Conservation (phyloP, 1,140 invertebrate species). For the Helicoverpa armigera region DNA sequence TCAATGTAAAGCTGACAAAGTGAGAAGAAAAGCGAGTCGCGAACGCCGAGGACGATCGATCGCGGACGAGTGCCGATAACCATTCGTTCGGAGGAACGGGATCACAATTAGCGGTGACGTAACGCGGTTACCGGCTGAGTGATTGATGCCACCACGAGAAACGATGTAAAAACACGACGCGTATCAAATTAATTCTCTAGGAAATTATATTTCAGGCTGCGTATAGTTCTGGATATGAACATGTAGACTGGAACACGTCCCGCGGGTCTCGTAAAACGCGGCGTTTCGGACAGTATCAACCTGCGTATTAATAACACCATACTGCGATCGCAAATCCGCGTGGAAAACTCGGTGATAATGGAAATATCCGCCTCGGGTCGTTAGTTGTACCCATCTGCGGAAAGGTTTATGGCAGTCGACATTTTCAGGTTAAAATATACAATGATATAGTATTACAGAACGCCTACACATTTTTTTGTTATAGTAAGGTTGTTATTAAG, state of each 20-base stretch:
- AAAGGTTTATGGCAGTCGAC: slow-evolving; percentile 22
- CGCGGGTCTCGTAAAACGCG: slow-evolving; percentile 23
- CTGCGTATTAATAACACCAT: slow-evolving; percentile 34
- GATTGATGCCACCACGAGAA: slow-evolving; percentile 67
- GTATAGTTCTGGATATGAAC: neutral
- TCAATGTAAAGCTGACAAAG: slow-evolving; percentile 69
- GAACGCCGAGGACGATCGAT: slow-evolving; percentile 66
- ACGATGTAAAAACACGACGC: slow-evolving; percentile 31
- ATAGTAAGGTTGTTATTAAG: neutral
- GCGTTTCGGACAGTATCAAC: slow-evolving; percentile 20
- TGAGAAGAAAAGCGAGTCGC: slow-evolving; percentile 61
- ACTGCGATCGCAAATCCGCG: slow-evolving; percentile 29
- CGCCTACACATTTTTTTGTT: neutral
- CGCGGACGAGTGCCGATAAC: slow-evolving; percentile 67
- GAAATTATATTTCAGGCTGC: slow-evolving; percentile 29
- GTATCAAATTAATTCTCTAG: slow-evolving; percentile 25
- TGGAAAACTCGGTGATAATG: slow-evolving; percentile 36
- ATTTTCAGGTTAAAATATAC: slow-evolving; percentile 25
- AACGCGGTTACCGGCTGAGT: slow-evolving; percentile 77
- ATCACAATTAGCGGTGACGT: slow-evolving; percentile 80
- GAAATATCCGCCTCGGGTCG: slow-evolving; percentile 29
- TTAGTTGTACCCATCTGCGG: slow-evolving; percentile 30
- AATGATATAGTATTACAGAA: slow-evolving; percentile 3
- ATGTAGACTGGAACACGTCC: neutral
- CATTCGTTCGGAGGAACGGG: slow-evolving; percentile 59